Conservation (phyloP, 1,140 invertebrate species). For the Drosophila nebulosa region DNA sequence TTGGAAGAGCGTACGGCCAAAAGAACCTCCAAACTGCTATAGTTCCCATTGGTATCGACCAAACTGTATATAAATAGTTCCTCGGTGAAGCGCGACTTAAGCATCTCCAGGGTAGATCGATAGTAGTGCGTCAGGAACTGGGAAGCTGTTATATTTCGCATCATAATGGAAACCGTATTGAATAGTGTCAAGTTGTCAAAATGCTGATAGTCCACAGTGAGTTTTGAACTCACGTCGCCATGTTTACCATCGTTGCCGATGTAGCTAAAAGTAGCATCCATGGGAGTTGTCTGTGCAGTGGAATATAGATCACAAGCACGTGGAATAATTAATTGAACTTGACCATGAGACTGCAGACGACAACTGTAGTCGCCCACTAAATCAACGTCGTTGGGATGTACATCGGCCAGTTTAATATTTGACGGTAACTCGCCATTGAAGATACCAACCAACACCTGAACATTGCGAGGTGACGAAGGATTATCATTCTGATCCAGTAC, state of each 20-base stretch:
- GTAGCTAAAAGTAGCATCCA: conserved; percentile 88
- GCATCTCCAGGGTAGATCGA: conserved; percentile 86
- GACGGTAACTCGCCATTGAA: conserved; percentile 87
- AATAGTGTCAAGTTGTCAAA: conserved; percentile 91
- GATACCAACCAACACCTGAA: conserved; percentile 90
- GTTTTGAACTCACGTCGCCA: conserved; percentile 90
- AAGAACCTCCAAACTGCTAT: conserved; percentile 85
- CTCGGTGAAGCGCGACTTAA: conserved; percentile 85
- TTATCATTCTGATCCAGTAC: conserved; percentile 96
- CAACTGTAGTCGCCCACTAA: conserved; percentile 93
- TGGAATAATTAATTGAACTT: conserved; percentile 85
- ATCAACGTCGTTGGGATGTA: conserved; percentile 95
- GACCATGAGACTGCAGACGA: conserved; percentile 85
- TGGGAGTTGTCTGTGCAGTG: conserved; percentile 85
- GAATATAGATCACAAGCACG: conserved; percentile 90
- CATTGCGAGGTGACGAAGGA: conserved; percentile 91
- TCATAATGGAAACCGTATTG: conserved; percentile 89
- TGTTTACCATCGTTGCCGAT: conserved; percentile 95
- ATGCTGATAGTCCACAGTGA: conserved; percentile 89
- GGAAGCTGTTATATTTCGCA: conserved; percentile 87
- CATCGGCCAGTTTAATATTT: conserved; percentile 92
- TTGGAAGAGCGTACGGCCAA: conserved; percentile 84
- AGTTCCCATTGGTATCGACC: conserved; percentile 82
- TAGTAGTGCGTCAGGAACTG: conserved; percentile 90
- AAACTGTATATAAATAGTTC: conserved; percentile 88